These are phyloP conservation scores for Pelmatolapia mariae DNA, from an alignment of 2,113 vertebrate genomes.

Conservation along the genomic window DNA sequence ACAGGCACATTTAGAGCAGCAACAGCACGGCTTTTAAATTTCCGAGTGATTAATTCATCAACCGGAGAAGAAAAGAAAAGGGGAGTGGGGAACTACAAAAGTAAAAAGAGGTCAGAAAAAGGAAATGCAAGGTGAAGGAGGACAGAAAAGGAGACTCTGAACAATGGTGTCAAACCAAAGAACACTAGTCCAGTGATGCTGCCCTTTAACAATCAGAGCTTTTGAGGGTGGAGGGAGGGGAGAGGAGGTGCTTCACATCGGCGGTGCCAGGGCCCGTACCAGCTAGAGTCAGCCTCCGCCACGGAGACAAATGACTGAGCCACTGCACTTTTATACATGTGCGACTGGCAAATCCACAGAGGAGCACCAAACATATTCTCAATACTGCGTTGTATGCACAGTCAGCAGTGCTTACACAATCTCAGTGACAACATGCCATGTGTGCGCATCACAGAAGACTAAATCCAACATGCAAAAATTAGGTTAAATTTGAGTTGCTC, in stretches of 20 bases:
- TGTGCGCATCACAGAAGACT: background rate
- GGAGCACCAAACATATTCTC: background rate
- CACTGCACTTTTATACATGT: slow-evolving; percentile 11
- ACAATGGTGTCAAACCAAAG: slow-evolving; percentile 88
- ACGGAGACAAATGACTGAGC: slow-evolving; percentile 59
- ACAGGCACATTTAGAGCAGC: background rate
- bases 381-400: background rate
- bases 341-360: background rate
- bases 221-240: slow-evolving; percentile 66
- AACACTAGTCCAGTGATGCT: slow-evolving; percentile 73
- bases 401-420: background rate
- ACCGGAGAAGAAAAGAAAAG: background rate
- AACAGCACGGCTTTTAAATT: background rate
- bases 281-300: slow-evolving; percentile 76
- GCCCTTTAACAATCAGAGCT: slow-evolving; percentile 82
- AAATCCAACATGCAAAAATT: background rate
- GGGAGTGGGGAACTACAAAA: background rate
- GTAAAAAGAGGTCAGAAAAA: background rate
- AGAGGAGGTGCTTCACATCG: slow-evolving; percentile 42
- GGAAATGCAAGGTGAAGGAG: slow-evolving; percentile 21
- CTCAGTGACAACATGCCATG: background rate
- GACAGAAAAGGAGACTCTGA: slow-evolving; percentile 49
- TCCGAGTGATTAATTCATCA: background rate
- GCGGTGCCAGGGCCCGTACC: slow-evolving; percentile 77
- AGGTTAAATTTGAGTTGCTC: background rate